Base-by-base conservation (phyloP, 2,888 invertebrate species). In the Limenitis camilla region DNA sequence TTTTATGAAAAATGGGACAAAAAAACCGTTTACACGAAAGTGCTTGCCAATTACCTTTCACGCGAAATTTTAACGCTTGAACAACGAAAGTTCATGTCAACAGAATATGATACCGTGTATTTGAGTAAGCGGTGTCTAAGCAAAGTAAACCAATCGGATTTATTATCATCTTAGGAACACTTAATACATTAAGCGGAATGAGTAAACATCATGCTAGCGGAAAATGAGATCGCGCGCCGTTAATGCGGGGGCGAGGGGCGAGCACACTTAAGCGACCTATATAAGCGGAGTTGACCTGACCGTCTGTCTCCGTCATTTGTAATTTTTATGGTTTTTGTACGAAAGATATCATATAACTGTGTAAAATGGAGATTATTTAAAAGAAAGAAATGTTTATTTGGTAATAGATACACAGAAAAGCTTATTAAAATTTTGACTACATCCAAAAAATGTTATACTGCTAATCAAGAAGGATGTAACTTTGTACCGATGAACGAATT, bases 191-290 rank as follows among this genome's bases (percentile, higher is more conserved):
- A 19, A 19, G 3, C 19, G 19, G 44, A 51, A 35, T 40, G 50
- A 56, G 52, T 40, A 51, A 45, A 52, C 40, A 53, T 55, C 31
- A 51, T 49, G 19, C 19, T 19, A 19, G 19, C 19, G 42, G 48
- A 29, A 33, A 41, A 53, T 50, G 41, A 52, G 51, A 53, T 55
- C 35, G 64, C 35, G 64, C 50, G 51, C 69, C 68, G 71, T 69
- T 71, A 66, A 54, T 53, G 67, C 65, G 72, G 67, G 64, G 74
- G 72, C 71, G 72, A 55, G 67, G 64, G 74, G 72, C 71, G 72
- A 55, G 60, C 63, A 61, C 65, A 68, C 66, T 67, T 60, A 62
- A 61, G 59, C 67, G 65, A 61, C 62, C 70, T 68, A 67, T 72
- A 67, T 63, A 55, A 44, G 44, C 50, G 36, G 8, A 51, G 40